Base-by-base conservation (phyloP, 2,888 invertebrate species). In the Teleogryllus oceanicus region DNA sequence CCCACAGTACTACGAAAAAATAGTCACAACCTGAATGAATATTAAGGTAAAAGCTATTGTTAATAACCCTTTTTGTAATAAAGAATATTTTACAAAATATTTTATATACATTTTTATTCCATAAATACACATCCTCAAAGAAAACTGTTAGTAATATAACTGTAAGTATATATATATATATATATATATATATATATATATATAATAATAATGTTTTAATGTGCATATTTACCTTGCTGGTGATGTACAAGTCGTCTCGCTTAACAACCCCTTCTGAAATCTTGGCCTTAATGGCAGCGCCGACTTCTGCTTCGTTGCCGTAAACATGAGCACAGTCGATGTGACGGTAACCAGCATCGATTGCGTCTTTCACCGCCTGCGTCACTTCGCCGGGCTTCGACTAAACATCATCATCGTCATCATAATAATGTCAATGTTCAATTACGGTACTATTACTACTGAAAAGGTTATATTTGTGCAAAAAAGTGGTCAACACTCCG, bases 301-400 rank as follows among this genome's bases (percentile, higher is more conserved):
- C 91, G 0, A 92, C 89, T 84, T 91, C 88, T 11, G 84, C 84
- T 84, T 91, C 91, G 77, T 90, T 90, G 0, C 87, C 88, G 84
- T 92, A 92, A 21, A 88, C 86, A 79, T 89, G 88, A 0, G 92
- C 92, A 2, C 91, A 91, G 84, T 92, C 92, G 24, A 92, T 89
- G 83, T 91, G 91, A 0, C 92, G 87, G 85, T 92, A 92, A 0
- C 92, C 92, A 11, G 87, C 88, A 81, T 91, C 89, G 62, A 92
- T 89, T 0, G 92, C 92, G 86, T 88, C 88, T 83, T 86, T 85
- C 0, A 91, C 85, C 1, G 90, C 86, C 78, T 88, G 85, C 0
- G 84, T 84, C 0, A 87, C 84, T 49, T 90, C 84, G 0, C 87
- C 86, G 11, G 86, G 83, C 49, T 85, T 82, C 2, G 84, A 82